Percentiles rank a stretch among this genome's conserved stretches.
These are phyloP conservation scores for Indicator maculatus DNA, from an alignment of 2,113 vertebrate genomes.

Conservation along the genomic window DNA sequence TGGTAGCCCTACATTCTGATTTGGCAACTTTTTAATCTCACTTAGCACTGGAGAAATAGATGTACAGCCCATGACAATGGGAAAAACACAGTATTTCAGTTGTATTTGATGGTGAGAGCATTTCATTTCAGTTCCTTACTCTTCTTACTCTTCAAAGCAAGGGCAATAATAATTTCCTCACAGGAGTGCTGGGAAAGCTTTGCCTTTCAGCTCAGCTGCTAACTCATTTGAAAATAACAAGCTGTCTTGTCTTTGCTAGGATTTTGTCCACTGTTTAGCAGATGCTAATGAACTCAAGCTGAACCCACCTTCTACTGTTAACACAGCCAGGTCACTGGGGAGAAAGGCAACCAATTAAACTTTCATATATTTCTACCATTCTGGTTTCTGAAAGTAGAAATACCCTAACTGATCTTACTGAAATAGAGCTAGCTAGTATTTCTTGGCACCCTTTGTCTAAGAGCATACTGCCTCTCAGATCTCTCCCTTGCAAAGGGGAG, in stretches of 20 bases:
- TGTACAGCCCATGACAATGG: not conserved
- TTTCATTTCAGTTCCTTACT: not conserved
- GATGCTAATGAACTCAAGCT: not conserved
- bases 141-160: not conserved
- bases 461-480: not conserved
- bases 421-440: not conserved
- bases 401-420: not conserved
- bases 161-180: not conserved
- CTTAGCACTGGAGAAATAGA: constrained; percentile 1
- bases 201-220: not conserved
- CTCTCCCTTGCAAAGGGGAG: not conserved
- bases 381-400: not conserved
- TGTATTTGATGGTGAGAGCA: not conserved
- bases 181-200: not conserved
- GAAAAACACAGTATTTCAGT: not conserved
- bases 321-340: not conserved
- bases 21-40: constrained; percentile 20
- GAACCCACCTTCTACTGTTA: not conserved
- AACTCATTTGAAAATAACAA: not conserved
- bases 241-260: not conserved
- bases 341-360: not conserved
- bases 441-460: not conserved
- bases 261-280: constrained; percentile 15
- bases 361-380: not conserved
- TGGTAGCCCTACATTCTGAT: not conserved